phyloP scores from a whole-genome alignment of 2,888 invertebrate genomes.

The Cheilosia soror region DNA sequence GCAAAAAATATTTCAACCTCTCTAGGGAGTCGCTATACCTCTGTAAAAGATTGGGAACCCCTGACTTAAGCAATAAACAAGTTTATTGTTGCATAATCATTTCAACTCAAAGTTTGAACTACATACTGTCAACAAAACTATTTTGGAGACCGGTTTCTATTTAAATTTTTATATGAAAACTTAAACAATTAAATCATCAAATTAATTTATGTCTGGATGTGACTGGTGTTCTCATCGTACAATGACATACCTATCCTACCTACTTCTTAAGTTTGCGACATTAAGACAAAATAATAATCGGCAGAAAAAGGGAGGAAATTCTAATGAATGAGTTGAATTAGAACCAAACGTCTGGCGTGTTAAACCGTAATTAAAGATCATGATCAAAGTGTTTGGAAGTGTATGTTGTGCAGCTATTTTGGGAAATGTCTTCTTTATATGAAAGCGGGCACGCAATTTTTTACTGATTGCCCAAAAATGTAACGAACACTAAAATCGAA shows the following conservation, averaged over 20 bases:
- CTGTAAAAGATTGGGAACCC: no score
- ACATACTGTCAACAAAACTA: not conserved
- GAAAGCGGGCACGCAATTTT: not conserved
- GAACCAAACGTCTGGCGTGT: not conserved
- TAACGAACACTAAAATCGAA: no score
- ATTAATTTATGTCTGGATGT: conserved; percentile 14
- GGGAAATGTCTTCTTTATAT: not conserved
- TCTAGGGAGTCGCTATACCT: no score
- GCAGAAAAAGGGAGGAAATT: not conserved
- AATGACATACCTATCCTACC: not conserved
- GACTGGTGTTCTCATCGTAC: conserved; percentile 15
- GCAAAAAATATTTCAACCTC: no score
- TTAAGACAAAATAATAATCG: conserved; percentile 8
- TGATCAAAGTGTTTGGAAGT: not conserved
- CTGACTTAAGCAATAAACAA: not conserved
- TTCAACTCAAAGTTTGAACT: not conserved
- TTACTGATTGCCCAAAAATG: not conserved
- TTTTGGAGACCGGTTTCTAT: conserved; percentile 6
- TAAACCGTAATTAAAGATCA: conserved; percentile 23
- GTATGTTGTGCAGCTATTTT: no score
- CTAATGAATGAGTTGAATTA: not conserved
- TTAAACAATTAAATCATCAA: conserved; percentile 25
- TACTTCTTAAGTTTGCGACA: not conserved
- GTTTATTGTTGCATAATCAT: not conserved
- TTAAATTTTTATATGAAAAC: not conserved